Percentiles rank a stretch among this genome's conserved stretches.
Conservation (phyloP, 2,797 vertebrate species). For the Pseudotriccus pelzelni region DNA sequence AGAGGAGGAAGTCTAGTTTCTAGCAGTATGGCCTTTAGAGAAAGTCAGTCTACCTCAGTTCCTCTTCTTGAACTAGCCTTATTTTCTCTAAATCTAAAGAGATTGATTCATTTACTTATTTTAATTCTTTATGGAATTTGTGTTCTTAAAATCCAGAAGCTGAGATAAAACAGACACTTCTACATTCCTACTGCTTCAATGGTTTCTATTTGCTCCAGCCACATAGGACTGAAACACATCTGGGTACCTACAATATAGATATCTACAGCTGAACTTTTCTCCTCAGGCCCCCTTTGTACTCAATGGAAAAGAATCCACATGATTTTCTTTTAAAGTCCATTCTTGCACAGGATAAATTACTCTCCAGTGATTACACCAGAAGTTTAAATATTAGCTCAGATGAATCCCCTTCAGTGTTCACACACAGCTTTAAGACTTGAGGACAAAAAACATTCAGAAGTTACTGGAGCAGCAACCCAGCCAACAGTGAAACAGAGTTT, state of each 20-base stretch:
- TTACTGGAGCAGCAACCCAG: not conserved
- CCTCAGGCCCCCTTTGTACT: not conserved
- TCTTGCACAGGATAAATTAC: not conserved
- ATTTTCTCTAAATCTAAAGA: not conserved
- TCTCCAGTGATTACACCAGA: not conserved
- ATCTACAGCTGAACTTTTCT: not conserved
- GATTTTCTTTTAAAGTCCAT: not conserved
- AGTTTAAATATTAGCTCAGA: constrained; percentile 17
- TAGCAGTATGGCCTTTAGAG: not conserved
- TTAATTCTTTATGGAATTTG: not conserved
- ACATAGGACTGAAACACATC: not conserved
- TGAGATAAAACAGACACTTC: not conserved
- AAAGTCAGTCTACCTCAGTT: not conserved
- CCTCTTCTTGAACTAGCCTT: not conserved
- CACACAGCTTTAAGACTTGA: not conserved
- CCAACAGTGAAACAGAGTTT: not conserved
- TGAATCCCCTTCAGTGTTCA: not conserved
- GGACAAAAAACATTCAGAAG: not conserved
- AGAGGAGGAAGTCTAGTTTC: not conserved
- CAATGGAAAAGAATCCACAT: not conserved
- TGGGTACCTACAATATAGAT: not conserved
- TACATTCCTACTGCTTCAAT: not conserved
- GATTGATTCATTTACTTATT: not conserved
- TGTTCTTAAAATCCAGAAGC: not conserved
- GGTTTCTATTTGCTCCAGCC: not conserved